Evolutionary conservation across 2,113 vertebrate species (phyloP).

Genomic region (Fukomys damarensis): DNA sequence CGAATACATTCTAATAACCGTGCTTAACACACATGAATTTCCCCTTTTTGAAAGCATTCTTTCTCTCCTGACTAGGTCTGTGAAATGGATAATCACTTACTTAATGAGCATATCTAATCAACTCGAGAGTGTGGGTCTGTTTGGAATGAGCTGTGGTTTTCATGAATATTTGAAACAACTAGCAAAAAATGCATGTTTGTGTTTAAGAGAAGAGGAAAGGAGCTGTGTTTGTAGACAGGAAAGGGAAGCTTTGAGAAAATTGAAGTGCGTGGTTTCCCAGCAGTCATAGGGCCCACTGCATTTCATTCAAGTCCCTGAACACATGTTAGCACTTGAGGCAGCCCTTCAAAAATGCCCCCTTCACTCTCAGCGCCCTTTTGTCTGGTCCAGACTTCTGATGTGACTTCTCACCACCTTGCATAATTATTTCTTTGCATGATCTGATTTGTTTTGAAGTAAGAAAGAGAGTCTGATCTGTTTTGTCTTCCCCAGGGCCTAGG

Average conservation of each 20-base stretch:
- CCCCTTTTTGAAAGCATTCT: background rate
- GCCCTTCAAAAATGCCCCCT: background rate
- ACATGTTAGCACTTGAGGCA: background rate
- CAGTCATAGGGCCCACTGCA: accelerated
- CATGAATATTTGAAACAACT: background rate
- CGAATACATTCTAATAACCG: background rate
- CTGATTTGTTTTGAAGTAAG: background rate
- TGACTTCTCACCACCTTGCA: background rate
- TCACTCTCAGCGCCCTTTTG: background rate
- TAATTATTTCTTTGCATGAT: background rate
- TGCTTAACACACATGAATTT: background rate
- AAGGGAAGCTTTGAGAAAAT: background rate
- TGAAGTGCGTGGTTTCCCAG: too few relatives aligned
- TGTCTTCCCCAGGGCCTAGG: background rate
- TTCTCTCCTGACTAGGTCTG: background rate
- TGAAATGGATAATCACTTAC: background rate
- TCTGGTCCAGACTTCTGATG: background rate
- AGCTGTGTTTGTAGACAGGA: background rate
- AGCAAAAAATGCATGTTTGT: background rate
- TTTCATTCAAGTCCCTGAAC: background rate
- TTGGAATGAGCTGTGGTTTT: background rate
- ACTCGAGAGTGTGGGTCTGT: background rate
- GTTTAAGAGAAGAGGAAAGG: background rate
- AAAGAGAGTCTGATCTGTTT: background rate
- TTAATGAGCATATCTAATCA: background rate